A percentile compares a stretch with the other conserved stretches of the same genome.
Conservation (phyloP, 2,113 vertebrate species). For the human region GRCh38 chrX:104492501-104493000, state of each 20-base stretch:
- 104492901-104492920: constrained; percentile 51
- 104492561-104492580: neutral
- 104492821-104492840: constrained; percentile 57
- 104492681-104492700: constrained; percentile 19
- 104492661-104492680: constrained; percentile 60
- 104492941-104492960: constrained; percentile 50
- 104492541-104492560: neutral
- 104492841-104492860: constrained; percentile 33
- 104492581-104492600: neutral
- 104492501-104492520: neutral
- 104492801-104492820: constrained; percentile 59
- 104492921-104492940: constrained; percentile 68
- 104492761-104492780: constrained; percentile 76
- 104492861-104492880: constrained; percentile 58
- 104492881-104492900: constrained; percentile 63
- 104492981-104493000: neutral
- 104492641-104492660: constrained; percentile 61
- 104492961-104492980: constrained; percentile 48
- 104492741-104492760: constrained; percentile 69
- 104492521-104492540: neutral
- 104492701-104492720: constrained; percentile 34
- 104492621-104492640: neutral
- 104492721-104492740: constrained; percentile 63
- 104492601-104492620: neutral
- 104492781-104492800: constrained; percentile 62